Percentiles rank a stretch among this genome's conserved stretches.
phyloP scores from a whole-genome alignment of 2,113 vertebrate genomes.

The Psittacara wagleri region DNA sequence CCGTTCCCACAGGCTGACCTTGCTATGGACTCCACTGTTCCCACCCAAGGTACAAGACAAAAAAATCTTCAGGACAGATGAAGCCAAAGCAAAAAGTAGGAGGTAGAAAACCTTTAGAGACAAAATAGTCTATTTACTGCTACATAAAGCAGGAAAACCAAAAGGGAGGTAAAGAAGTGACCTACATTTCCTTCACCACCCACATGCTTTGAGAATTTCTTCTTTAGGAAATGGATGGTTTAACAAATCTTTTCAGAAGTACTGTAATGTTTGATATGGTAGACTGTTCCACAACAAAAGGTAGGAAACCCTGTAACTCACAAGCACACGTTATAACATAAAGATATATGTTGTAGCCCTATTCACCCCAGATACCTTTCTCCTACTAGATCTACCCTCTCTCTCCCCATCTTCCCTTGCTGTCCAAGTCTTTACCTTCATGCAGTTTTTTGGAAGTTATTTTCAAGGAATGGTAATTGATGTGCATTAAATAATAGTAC shows the following conservation, averaged over 20 bases:
- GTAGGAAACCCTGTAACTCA: not conserved
- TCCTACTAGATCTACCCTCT: not conserved
- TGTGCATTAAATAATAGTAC: not conserved
- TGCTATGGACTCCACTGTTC: not conserved
- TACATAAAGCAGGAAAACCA: not conserved
- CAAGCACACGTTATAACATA: not conserved
- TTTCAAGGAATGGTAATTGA: not conserved
- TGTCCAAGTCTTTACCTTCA: not conserved
- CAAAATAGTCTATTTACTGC: not conserved
- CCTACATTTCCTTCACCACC: not conserved
- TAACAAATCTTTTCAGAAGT: not conserved
- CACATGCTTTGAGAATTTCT: not conserved
- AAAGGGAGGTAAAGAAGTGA: not conserved
- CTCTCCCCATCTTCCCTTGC: not conserved
- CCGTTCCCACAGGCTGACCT: not conserved
- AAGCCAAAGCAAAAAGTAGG: not conserved
- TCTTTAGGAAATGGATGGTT: not conserved
- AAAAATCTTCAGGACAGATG: not conserved
- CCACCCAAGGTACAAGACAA: not conserved
- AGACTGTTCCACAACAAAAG: not conserved
- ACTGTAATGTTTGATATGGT: not conserved
- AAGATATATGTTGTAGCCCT: not conserved
- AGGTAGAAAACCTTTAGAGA: not conserved
- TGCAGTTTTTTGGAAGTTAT: not conserved
- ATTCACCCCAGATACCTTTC: not conserved